Conservation (phyloP, 2,797 vertebrate species). For the Sciurus vulgaris region DNA sequence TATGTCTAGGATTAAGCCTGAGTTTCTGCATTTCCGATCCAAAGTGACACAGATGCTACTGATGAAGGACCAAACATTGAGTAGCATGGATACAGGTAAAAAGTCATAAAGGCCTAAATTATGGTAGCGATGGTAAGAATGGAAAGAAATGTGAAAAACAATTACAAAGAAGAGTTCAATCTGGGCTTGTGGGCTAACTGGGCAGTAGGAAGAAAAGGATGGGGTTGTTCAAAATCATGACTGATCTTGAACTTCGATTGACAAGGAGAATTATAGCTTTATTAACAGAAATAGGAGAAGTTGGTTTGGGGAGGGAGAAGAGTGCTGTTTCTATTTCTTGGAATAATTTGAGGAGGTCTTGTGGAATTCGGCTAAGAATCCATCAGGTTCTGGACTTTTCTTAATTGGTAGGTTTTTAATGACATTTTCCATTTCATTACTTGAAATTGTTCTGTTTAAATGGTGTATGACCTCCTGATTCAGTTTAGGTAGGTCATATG, state of each 20-base stretch:
- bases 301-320: not conserved
- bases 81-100: not conserved
- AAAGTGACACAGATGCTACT: not conserved
- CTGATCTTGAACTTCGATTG: not conserved
- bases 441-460: too few relatives aligned
- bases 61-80: not conserved
- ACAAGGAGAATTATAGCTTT: slow-evolving; percentile 19
- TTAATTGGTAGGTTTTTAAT: too few relatives aligned
- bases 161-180: not conserved
- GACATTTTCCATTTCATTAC: too few relatives aligned
- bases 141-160: not conserved
- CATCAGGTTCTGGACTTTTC: too few relatives aligned
- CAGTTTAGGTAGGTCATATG: too few relatives aligned
- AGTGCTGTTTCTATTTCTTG: not conserved
- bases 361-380: too few relatives aligned
- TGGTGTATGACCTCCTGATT: too few relatives aligned
- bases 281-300: not conserved
- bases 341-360: too few relatives aligned
- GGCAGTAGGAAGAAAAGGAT: not conserved
- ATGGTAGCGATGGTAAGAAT: not conserved
- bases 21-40: not conserved
- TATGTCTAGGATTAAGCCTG: not conserved
- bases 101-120: not conserved
- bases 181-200: not conserved
- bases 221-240: not conserved